Conservation (phyloP, 2,797 vertebrate species). For the Coregonus suidteri region DNA sequence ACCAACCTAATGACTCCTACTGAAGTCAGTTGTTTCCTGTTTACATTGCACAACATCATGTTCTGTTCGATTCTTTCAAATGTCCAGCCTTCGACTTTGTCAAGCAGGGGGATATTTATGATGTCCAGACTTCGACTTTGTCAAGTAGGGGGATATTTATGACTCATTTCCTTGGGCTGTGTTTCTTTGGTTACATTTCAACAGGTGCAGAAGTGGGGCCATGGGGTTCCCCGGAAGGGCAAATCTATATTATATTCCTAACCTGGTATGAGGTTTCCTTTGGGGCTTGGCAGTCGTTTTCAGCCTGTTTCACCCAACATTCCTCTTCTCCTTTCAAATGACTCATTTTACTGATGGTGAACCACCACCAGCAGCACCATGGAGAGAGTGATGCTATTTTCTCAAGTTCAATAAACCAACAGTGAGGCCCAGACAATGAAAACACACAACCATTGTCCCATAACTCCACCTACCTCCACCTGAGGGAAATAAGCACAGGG, state of each 20-base stretch:
- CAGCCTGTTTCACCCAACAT: constrained; percentile 43
- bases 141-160: constrained; percentile 57
- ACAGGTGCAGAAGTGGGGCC: constrained; percentile 68
- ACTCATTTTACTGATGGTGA: background rate
- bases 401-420: background rate
- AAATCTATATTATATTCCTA: constrained; percentile 42
- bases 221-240: constrained; percentile 29
- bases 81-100: background rate
- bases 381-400: background rate
- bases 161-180: constrained; percentile 31
- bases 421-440: background rate
- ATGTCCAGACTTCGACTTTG: background rate
- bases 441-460: constrained; percentile 11
- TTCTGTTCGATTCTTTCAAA: constrained; percentile 15
- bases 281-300: constrained; percentile 55
- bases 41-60: constrained; percentile 18
- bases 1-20: background rate
- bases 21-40: constrained; percentile 15
- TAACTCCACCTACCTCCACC: constrained; percentile 19
- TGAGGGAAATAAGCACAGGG: constrained; percentile 43
- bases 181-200: constrained; percentile 57
- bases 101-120: constrained; percentile 56
- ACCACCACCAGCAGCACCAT: background rate
- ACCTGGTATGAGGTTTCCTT: constrained; percentile 50
- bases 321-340: background rate